Percentiles rank a stretch among this genome's conserved stretches.
Evolutionary conservation across 2,113 vertebrate species (phyloP).

Genomic region (Ptyas mucosa): DNA sequence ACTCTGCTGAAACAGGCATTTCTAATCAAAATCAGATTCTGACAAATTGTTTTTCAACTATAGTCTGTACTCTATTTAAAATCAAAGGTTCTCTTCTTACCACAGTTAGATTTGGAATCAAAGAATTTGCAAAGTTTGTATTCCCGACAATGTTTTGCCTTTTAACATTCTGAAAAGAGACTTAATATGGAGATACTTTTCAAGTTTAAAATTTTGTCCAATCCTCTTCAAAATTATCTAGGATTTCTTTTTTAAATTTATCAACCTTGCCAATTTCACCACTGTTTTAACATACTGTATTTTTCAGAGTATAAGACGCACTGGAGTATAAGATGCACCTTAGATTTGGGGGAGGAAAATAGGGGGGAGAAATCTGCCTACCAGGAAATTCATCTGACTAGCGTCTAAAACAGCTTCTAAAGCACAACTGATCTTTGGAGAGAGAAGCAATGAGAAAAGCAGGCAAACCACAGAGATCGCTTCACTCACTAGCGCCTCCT

Average conservation of each 20-base stretch:
- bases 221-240: not conserved
- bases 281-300: not conserved
- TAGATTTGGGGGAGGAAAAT: too few relatives aligned
- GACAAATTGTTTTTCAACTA: conserved; percentile 57
- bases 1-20: conserved; percentile 52
- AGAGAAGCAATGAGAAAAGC: too few relatives aligned
- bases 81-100: conserved; percentile 54
- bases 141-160: not conserved
- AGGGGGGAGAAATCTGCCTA: too few relatives aligned
- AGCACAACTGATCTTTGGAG: too few relatives aligned
- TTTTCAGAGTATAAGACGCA: too few relatives aligned
- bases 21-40: conserved; percentile 74
- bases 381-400: too few relatives aligned
- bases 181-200: not conserved
- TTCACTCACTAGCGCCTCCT: too few relatives aligned
- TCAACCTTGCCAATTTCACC: not conserved
- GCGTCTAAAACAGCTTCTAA: too few relatives aligned
- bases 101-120: conserved; percentile 50
- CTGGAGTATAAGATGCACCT: too few relatives aligned
- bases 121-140: conserved; percentile 62
- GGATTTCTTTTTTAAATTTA: not conserved
- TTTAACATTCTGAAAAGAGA: not conserved
- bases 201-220: rapidly evolving
- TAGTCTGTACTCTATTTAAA: conserved; percentile 70
- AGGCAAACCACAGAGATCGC: too few relatives aligned